Evolutionary conservation across 2,888 invertebrate species (phyloP).

Genomic region (Hermaeophaga mercurialis): DNA sequence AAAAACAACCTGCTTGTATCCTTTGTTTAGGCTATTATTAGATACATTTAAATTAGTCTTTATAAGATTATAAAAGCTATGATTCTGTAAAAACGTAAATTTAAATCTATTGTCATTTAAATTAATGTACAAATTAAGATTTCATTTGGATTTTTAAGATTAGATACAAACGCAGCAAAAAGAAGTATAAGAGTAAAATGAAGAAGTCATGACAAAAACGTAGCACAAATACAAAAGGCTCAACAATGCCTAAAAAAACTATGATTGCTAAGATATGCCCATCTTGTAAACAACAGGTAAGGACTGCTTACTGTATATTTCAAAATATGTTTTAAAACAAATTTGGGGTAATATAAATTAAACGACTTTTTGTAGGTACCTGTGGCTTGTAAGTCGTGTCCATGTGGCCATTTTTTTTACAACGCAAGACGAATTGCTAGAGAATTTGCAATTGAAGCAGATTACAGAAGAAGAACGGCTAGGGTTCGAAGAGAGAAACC

Average conservation of each 20-base stretch:
- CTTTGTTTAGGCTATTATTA: no score
- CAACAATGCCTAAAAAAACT: conserved; percentile 42
- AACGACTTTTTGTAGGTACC: conserved; percentile 68
- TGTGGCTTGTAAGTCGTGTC: conserved; percentile 83
- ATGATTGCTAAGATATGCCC: conserved; percentile 53
- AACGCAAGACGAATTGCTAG: conserved; percentile 65
- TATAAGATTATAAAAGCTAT: no score
- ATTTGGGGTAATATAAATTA: no score
- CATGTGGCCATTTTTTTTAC: conserved; percentile 82
- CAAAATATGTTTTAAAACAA: no score
- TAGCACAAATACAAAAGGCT: conserved; percentile 4
- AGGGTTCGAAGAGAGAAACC: conserved; percentile 77
- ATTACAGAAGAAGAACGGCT: conserved; percentile 69
- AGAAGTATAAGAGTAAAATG: conserved; percentile 23
- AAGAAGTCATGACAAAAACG: conserved; percentile 25
- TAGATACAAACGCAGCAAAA: conserved; percentile 3
- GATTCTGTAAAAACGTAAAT: no score
- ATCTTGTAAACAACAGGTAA: conserved; percentile 50
- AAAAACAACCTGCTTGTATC: no score
- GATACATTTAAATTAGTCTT: no score
- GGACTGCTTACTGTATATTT: neutral
- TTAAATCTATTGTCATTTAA: no score
- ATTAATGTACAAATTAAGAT: no score
- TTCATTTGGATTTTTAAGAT: neutral
- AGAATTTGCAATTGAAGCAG: conserved; percentile 60